These are phyloP conservation scores for Drosophila lacicola DNA, from an alignment of 2,888 invertebrate species.

Conservation along the genomic window DNA sequence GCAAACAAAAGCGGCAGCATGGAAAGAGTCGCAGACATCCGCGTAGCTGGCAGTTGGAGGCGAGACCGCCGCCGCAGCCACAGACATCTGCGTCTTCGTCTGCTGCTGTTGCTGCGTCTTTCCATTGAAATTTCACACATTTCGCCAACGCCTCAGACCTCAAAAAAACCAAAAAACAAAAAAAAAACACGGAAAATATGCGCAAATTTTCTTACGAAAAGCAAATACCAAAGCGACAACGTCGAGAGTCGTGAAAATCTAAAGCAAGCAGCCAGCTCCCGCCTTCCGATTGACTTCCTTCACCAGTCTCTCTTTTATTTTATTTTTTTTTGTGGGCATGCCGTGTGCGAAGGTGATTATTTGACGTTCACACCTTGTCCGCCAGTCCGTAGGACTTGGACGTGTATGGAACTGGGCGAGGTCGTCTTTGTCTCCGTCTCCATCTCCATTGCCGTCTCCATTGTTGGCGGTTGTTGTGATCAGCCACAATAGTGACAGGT, in stretches of 20 bases:
- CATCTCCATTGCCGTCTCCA: constrained; percentile 24
- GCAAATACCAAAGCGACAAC: constrained; percentile 56
- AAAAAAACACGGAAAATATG: constrained; percentile 32
- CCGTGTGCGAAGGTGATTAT: constrained; percentile 75
- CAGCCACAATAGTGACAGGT: constrained; percentile 79
- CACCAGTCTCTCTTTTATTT: constrained; percentile 1
- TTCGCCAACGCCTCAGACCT: constrained; percentile 36
- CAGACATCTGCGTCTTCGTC: constrained; percentile 33
- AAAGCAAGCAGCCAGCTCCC: constrained; percentile 19
- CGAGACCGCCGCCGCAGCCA: constrained; percentile 35
- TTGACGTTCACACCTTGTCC: constrained; percentile 79
- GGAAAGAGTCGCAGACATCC: constrained; percentile 24
- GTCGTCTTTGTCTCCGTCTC: constrained; percentile 42
- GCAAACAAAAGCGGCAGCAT: constrained; percentile 62
- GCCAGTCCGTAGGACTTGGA: constrained; percentile 35
- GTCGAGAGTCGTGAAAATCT: constrained; percentile 36
- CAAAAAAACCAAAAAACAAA: constrained; percentile 15
- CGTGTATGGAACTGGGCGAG: constrained; percentile 46
- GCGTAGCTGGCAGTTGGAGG: constrained; percentile 6
- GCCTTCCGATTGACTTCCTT: constrained; percentile 29
- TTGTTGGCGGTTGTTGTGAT: constrained; percentile 73
- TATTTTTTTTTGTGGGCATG: constrained; percentile 43
- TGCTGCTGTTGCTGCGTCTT: constrained; percentile 34
- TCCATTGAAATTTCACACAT: constrained; percentile 72
- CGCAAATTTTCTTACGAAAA: constrained; percentile 70